A percentile compares a stretch with the other conserved stretches of the same genome.
Evolutionary conservation across 2,888 invertebrate species (phyloP).

Genomic region (Busseola fusca): DNA sequence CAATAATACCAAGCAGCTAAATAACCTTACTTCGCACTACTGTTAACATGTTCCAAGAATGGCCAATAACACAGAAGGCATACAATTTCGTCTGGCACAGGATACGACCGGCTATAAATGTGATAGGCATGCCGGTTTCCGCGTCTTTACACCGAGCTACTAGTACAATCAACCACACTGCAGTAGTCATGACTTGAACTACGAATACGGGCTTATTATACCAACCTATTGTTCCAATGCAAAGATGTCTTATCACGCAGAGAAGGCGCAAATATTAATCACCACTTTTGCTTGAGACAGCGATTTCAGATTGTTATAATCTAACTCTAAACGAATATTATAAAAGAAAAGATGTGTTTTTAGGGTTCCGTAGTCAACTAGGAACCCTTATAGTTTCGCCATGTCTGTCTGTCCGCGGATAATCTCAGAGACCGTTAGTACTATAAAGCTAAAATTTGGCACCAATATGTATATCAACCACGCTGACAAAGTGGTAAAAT

Average conservation of each 20-base stretch:
- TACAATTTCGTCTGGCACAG: constrained; percentile 42
- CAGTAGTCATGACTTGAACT: background rate
- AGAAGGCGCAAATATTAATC: background rate
- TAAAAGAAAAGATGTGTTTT: too few species aligned
- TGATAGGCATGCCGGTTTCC: constrained; percentile 50
- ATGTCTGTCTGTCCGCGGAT: too few species aligned
- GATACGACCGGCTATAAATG: constrained; percentile 46
- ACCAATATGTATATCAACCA: too few species aligned
- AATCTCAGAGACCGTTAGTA: too few species aligned
- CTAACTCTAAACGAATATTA: too few species aligned
- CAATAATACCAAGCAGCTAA: background rate
- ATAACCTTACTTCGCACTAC: constrained; percentile 3
- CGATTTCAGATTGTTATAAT: background rate
- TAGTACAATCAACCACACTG: constrained; percentile 18
- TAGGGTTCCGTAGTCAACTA: too few species aligned
- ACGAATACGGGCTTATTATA: background rate
- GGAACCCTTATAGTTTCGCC: too few species aligned
- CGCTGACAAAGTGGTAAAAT: too few species aligned
- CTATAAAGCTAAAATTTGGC: too few species aligned
- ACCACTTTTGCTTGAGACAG: background rate
- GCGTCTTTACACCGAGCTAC: constrained; percentile 20
- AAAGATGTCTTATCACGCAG: background rate
- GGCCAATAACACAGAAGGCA: constrained; percentile 33
- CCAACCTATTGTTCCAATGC: background rate
- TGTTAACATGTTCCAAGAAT: constrained; percentile 33